phyloP scores from a whole-genome alignment of 2,797 vertebrate species.

The Avahi laniger region DNA sequence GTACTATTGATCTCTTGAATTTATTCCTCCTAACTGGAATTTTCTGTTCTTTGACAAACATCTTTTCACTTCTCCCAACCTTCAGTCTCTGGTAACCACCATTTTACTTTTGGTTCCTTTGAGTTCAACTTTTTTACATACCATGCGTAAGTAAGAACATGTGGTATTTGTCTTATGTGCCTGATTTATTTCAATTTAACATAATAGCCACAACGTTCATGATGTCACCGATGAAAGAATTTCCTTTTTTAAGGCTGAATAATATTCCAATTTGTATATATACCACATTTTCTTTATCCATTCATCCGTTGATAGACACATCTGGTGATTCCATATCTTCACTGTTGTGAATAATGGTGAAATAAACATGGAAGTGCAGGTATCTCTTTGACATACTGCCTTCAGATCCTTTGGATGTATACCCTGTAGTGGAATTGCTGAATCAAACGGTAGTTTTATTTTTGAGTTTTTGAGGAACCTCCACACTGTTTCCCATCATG shows the following conservation, averaged over 20 bases:
- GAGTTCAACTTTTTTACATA: background rate
- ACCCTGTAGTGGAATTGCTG: background rate
- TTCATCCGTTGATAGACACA: background rate
- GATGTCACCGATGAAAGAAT: background rate
- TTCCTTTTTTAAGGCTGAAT: background rate
- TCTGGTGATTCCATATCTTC: background rate
- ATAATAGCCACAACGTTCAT: background rate
- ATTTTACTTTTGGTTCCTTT: background rate
- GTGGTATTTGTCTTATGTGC: background rate
- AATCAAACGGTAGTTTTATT: background rate
- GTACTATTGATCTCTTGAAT: background rate
- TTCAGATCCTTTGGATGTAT: background rate
- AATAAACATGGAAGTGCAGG: background rate
- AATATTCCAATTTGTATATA: background rate
- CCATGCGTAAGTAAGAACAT: background rate
- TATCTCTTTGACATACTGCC: background rate
- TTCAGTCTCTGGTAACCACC: background rate
- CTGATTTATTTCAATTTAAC: background rate
- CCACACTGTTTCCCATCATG: background rate
- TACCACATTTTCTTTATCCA: background rate
- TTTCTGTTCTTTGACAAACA: background rate
- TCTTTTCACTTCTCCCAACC: background rate
- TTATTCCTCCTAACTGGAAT: background rate
- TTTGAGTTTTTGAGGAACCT: background rate
- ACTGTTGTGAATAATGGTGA: background rate